Base-by-base conservation (phyloP, 2,888 invertebrate species). In the Zele albiditarsus region DNA sequence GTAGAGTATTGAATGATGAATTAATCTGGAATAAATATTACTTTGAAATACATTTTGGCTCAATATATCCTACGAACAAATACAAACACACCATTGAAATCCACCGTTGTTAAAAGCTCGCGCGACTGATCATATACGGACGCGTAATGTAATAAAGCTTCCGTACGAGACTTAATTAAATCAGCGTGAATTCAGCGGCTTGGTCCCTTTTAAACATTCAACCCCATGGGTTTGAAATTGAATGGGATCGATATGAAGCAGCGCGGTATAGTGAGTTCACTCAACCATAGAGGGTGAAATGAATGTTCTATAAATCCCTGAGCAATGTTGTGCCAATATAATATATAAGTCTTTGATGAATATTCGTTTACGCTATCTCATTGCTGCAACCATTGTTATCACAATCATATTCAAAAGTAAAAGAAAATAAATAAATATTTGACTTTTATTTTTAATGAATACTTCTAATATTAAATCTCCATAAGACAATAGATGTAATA, bases 131-230 rank as follows among this genome's bases (percentile, higher is more conserved):
- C 53, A 53, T 69, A 70, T 63, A 60, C 69, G 33, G 12, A 38
- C 49, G 69, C 63, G 42, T 72, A 74, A 74, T 72, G 72, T 74
- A 69, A 72, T 73, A 69, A 72, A 68, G 58, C 38, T 62, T 38
- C 31, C 66, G 53, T 20, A 53, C 72, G 70, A 69, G 49, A 72
- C 69, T 77, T 74, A 77, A 77, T 77, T 77, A 77, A 77, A 77
- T 77, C 74, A 65, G 58, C 77, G 77, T 66, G 72, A 73, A 73
- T 73, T 38, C 38, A 38, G 73, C 72, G 72, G 74, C 69, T 58
- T 65, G 58, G 46, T 76, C 73, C 73, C 58, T 72, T 77, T 74
- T 58, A 53, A 65, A 71, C 68, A 58, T 69, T 63, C 66, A 68
- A 67, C 70, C 62, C 25, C 33, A 46, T 57, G 38, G 63, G 27